A percentile compares a stretch with the other conserved stretches of the same genome.
phyloP scores from a whole-genome alignment of 2,113 vertebrate genomes.

The Antidorcas marsupialis region DNA sequence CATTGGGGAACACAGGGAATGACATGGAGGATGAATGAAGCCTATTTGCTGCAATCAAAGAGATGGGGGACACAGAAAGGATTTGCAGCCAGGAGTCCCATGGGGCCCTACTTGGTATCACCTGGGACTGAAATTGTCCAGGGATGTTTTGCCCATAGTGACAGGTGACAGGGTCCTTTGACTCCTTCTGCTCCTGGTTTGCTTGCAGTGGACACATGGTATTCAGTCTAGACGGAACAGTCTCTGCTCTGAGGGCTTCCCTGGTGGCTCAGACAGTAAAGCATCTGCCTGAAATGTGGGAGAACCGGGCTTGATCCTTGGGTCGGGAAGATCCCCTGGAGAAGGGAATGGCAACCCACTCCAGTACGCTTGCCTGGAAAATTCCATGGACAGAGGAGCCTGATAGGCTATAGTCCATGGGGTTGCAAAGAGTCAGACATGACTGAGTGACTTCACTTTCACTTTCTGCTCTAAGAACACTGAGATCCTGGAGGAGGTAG shows the following conservation, averaged over 20 bases:
- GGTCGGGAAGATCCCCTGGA: not conserved
- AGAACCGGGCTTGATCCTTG: not conserved
- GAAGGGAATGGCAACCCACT: not conserved
- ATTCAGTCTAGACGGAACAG: not conserved
- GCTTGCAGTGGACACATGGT: not conserved
- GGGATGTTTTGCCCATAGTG: not conserved
- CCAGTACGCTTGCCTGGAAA: not conserved
- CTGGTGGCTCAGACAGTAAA: not conserved
- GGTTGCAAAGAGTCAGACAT: not conserved
- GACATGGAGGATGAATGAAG: not conserved
- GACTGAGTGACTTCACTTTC: not conserved
- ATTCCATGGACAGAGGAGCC: not conserved
- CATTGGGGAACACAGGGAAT: not conserved
- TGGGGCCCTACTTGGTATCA: not conserved
- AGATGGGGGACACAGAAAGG: not conserved
- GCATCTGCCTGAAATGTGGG: not conserved
- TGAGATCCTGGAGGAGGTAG: not conserved
- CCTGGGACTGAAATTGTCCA: not conserved
- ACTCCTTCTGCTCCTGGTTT: not conserved
- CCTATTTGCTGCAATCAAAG: not conserved
- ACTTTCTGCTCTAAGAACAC: not conserved
- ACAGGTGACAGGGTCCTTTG: not conserved
- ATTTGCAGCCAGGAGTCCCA: not conserved
- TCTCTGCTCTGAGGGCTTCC: not conserved
- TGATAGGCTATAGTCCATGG: not conserved